A percentile compares a stretch with the other conserved stretches of the same genome.
These are phyloP conservation scores for Pedetes capensis DNA, from an alignment of 2,113 vertebrate species.

Conservation along the genomic window DNA sequence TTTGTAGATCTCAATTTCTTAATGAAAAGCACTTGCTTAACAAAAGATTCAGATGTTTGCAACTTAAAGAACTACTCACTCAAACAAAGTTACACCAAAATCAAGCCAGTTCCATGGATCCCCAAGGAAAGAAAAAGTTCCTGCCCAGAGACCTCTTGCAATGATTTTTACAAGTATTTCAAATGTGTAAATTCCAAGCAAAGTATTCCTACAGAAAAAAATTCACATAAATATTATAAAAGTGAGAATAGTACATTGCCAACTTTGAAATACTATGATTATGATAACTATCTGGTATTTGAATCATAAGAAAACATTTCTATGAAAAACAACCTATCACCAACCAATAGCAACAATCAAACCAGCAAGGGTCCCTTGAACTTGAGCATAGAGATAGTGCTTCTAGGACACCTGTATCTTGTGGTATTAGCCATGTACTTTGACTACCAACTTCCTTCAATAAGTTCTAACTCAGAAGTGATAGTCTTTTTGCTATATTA, in stretches of 20 bases:
- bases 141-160: conserved; percentile 89
- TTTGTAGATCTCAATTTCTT: background rate
- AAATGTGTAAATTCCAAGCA: conserved; percentile 91
- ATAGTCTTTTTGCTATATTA: background rate
- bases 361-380: background rate
- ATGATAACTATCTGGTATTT: background rate
- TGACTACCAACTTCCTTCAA: background rate
- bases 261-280: conserved; percentile 77
- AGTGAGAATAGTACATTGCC: background rate
- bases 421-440: background rate
- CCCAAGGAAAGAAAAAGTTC: conserved; percentile 90
- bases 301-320: no score
- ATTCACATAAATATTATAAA: background rate
- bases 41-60: background rate
- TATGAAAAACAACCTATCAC: background rate
- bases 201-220: conserved; percentile 83
- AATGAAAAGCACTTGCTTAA: background rate
- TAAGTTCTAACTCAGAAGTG: background rate
- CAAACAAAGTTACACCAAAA: conserved; percentile 89
- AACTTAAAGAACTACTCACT: conserved; percentile 85
- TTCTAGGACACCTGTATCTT: background rate
- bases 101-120: conserved; percentile 94
- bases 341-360: background rate
- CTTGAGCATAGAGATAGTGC: background rate
- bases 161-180: conserved; percentile 90